A percentile compares a stretch with the other conserved stretches of the same genome.
Evolutionary conservation across 2,113 vertebrate species (phyloP).

Genomic region (Pteruthius melanotis): DNA sequence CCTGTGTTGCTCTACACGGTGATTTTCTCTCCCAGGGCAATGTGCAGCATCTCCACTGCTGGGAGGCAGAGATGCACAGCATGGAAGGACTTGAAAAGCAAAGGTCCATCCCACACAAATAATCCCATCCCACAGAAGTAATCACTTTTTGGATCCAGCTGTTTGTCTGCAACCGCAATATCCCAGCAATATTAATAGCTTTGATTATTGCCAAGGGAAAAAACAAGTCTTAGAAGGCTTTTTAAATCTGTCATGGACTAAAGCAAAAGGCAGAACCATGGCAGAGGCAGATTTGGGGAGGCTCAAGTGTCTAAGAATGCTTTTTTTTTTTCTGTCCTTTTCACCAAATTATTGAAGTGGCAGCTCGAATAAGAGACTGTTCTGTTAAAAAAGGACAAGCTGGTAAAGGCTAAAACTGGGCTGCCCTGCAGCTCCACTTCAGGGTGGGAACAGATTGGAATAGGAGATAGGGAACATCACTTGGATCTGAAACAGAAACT

Average conservation of each 20-base stretch:
- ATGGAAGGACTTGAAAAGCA: background rate
- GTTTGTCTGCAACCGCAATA: background rate
- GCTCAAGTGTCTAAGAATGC: background rate
- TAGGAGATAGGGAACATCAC: background rate
- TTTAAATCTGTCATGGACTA: background rate
- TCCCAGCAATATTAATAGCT: background rate
- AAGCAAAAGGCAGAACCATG: background rate
- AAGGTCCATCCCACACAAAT: background rate
- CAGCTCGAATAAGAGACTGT: background rate
- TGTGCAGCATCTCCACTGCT: background rate
- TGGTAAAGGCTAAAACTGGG: background rate
- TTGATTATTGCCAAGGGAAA: background rate
- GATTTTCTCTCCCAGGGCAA: background rate
- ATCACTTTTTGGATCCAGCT: background rate
- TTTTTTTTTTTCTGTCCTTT: background rate
- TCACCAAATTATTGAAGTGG: background rate
- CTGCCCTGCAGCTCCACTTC: background rate
- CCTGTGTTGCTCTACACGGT: fast-evolving
- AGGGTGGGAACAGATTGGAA: background rate
- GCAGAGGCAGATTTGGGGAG: background rate
- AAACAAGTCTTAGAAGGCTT: background rate
- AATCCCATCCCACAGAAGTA: background rate
- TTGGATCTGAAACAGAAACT: background rate
- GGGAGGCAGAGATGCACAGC: background rate
- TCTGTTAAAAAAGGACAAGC: background rate